phyloP scores from a whole-genome alignment of 1,140 invertebrate species.

The Drosophila nigromelanica region DNA sequence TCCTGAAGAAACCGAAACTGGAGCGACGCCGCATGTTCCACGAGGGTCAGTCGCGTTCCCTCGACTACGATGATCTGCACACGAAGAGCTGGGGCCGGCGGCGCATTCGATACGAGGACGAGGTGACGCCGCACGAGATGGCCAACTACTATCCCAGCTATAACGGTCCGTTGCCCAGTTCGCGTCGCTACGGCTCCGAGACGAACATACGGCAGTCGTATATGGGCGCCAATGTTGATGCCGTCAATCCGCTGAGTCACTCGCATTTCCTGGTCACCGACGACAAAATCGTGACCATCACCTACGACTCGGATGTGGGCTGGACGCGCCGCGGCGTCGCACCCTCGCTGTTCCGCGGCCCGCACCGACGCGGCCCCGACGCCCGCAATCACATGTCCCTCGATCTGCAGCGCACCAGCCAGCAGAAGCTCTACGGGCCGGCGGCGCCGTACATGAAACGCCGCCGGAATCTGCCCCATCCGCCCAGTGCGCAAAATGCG shows the following conservation, averaged over 20 bases:
- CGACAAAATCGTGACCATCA: slow-evolving; percentile 83
- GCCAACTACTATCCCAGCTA: neutral
- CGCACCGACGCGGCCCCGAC: slow-evolving; percentile 59
- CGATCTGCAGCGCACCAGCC: slow-evolving; percentile 75
- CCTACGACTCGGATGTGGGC: slow-evolving; percentile 84
- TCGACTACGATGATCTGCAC: slow-evolving; percentile 81
- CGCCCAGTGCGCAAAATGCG: slow-evolving; percentile 80
- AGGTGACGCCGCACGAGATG: slow-evolving; percentile 43
- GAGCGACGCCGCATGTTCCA: slow-evolving; percentile 77
- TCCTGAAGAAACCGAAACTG: slow-evolving; percentile 77
- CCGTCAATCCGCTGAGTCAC: slow-evolving; percentile 73
- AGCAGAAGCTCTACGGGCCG: slow-evolving; percentile 77
- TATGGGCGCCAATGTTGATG: slow-evolving; percentile 79
- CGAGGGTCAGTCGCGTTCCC: slow-evolving; percentile 75
- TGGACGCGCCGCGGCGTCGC: slow-evolving; percentile 82
- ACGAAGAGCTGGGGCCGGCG: slow-evolving; percentile 78
- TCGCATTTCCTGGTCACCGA: slow-evolving; percentile 84
- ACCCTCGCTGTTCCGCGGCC: slow-evolving; percentile 66
- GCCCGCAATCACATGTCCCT: slow-evolving; percentile 77
- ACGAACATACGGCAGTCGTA: slow-evolving; percentile 82
- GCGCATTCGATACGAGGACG: slow-evolving; percentile 79
- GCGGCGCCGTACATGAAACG: slow-evolving; percentile 75
- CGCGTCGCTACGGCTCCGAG: slow-evolving; percentile 76
- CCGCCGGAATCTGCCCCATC: slow-evolving; percentile 76
- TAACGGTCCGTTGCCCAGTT: slow-evolving; percentile 28